Evolutionary conservation across 2,113 vertebrate species (phyloP), one percentile per base, ranked within the genome.

Genomic region (Cairina moschata): DNA sequence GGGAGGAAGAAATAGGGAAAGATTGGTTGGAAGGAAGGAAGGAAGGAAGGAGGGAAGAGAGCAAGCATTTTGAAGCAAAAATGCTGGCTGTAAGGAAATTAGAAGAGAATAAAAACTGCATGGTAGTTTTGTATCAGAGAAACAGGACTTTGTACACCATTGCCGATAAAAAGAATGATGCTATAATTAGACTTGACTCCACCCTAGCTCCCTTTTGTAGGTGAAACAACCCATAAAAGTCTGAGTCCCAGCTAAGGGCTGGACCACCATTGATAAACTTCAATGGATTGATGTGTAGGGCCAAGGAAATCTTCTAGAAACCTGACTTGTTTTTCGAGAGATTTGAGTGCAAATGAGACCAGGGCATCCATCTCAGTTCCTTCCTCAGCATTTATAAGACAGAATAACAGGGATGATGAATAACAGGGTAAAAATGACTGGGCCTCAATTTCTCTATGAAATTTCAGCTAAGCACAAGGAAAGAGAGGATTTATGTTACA

Each of bases 81-180:
- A 60, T 40, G n/a, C 76, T 93, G 83, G 83, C 83, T 90, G 12
- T 34, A 68, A 88, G n/a, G 26, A 91, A 90, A 26, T 56, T 81
- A 31, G 84, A 63, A 52, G 58, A 38, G 26, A 90, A 83, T 77
- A 84, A 65, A 92, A 78, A 14, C 10, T 34, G 3, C 17, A 0
- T 10, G 34, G 5, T 80, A 58, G 21, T 60, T 91, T 73, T 32
- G 10, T 79, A 20, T 80, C 46, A 88, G 72, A 85, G 75, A 87
- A 93, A 29, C 12, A 44, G 90, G 80, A 97, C 93, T 96, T 96
- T 93, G 93, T 68, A 92, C 83, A 13, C 26, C 25, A 36, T 32
- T 80, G 56, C 38, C 94, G 88, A 96, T 95, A 71, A 95, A 81
- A 74, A 71, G 12, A 67, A 36, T 50, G 48, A 58, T 7, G 32